phyloP scores from a whole-genome alignment of 1,140 invertebrate species.

The Cotesia vestalis region DNA sequence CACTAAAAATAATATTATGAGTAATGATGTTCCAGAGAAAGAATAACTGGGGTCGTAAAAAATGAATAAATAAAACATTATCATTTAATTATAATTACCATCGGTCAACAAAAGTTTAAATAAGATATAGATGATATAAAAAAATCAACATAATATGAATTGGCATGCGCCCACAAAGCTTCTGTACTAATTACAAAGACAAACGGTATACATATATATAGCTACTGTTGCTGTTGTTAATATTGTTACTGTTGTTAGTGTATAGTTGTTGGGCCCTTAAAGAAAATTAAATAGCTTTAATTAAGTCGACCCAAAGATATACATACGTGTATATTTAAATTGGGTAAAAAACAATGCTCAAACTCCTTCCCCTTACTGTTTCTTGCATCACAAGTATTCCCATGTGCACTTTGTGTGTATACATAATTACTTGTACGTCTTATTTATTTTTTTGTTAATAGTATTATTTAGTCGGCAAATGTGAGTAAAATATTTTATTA shows the following conservation, averaged over 20 bases:
- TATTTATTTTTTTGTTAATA: background rate
- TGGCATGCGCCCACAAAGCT: conserved; percentile 48
- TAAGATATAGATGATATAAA: conserved; percentile 40
- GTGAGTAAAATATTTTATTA: no score
- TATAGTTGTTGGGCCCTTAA: conserved; percentile 35
- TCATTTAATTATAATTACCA: no score
- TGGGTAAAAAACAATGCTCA: conserved; percentile 40
- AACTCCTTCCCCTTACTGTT: conserved; percentile 7
- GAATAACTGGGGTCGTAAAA: no score
- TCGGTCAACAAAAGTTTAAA: conserved; percentile 28
- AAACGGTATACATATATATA: background rate
- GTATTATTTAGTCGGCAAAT: no score
- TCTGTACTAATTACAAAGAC: conserved; percentile 60
- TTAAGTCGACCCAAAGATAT: conserved; percentile 49
- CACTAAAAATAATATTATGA: conserved; percentile 42
- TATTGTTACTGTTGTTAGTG: no score
- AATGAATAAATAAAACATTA: no score
- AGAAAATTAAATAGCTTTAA: conserved; percentile 61
- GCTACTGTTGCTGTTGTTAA: no score
- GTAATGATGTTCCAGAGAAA: conserved; percentile 13
- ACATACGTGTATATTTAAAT: conserved; percentile 51
- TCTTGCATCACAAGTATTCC: background rate
- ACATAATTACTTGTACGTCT: background rate
- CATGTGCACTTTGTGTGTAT: background rate
- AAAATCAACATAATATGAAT: conserved; percentile 39